A percentile compares a stretch with the other conserved stretches of the same genome.
These are phyloP conservation scores for Pteropus alecto DNA, from an alignment of 2,113 vertebrate species.

Conservation along the genomic window DNA sequence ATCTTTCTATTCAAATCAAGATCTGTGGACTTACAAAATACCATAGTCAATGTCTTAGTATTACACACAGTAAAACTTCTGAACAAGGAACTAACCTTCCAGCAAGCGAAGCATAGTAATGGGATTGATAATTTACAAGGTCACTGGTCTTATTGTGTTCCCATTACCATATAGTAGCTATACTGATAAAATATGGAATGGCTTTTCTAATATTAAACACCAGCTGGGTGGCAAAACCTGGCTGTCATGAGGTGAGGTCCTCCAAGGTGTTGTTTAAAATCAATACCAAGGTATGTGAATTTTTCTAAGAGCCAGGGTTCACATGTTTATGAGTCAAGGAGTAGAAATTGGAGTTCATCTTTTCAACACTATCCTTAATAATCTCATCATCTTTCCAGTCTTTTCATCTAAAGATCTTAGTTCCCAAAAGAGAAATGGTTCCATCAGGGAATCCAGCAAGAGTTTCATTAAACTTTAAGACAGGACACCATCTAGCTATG, in stretches of 20 bases:
- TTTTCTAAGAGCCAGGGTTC: neutral
- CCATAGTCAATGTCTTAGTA: neutral
- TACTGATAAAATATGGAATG: neutral
- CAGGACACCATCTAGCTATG: neutral
- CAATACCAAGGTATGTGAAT: neutral
- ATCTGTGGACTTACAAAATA: neutral
- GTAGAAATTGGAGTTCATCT: neutral
- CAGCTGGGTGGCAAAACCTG: neutral
- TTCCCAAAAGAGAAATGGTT: neutral
- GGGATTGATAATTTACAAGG: neutral
- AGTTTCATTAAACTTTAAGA: neutral
- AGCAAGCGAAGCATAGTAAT: neutral
- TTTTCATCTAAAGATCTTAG: neutral
- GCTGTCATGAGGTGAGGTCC: neutral
- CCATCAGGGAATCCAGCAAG: neutral
- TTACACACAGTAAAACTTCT: neutral
- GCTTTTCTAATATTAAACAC: neutral
- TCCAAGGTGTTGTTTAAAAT: neutral
- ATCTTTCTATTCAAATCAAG: neutral
- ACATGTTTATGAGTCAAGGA: neutral
- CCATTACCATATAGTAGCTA: neutral
- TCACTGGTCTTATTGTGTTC: neutral
- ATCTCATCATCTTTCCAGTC: neutral
- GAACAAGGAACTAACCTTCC: neutral
- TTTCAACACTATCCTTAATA: neutral